Conservation (phyloP, 2,888 invertebrate species). For the Tridacna gigas region DNA sequence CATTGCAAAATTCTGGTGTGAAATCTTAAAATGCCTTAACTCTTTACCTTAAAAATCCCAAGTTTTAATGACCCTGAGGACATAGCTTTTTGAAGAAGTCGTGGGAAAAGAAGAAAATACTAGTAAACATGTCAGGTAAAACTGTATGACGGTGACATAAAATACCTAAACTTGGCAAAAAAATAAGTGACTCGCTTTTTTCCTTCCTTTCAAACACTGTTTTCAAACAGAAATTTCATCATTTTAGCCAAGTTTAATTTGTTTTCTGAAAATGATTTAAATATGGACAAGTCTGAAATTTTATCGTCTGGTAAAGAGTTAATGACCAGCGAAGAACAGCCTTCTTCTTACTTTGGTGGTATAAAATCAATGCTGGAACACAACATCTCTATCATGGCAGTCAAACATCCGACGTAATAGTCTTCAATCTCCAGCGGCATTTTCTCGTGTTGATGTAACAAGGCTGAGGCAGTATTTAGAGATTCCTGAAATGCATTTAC, state of each 20-base stretch:
- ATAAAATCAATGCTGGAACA: conserved; percentile 47
- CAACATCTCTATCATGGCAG: conserved; percentile 71
- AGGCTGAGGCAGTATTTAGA: conserved; percentile 45
- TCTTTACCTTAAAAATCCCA: too few species aligned
- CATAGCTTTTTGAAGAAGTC: too few species aligned
- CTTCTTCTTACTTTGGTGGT: background rate
- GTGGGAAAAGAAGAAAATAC: too few species aligned
- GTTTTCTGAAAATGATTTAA: background rate
- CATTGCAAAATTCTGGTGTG: too few species aligned
- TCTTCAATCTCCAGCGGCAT: conserved; percentile 64
- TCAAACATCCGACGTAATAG: conserved; percentile 70
- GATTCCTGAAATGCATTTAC: conserved; percentile 60
- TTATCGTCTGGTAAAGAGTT: background rate
- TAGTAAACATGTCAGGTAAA: too few species aligned
- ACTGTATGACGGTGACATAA: too few species aligned
- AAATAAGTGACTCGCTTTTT: too few species aligned
- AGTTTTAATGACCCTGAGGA: too few species aligned
- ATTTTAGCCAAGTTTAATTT: background rate
- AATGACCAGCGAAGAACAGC: background rate
- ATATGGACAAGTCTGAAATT: background rate
- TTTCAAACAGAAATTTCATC: too few species aligned
- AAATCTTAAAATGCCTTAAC: too few species aligned
- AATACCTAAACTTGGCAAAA: too few species aligned
- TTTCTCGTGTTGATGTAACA: conserved; percentile 16
- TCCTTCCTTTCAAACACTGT: too few species aligned